Evolutionary conservation across 2,888 invertebrate species (phyloP), one percentile per base, ranked within the genome.

Genomic region (Lepeophtheirus nordmannii): DNA sequence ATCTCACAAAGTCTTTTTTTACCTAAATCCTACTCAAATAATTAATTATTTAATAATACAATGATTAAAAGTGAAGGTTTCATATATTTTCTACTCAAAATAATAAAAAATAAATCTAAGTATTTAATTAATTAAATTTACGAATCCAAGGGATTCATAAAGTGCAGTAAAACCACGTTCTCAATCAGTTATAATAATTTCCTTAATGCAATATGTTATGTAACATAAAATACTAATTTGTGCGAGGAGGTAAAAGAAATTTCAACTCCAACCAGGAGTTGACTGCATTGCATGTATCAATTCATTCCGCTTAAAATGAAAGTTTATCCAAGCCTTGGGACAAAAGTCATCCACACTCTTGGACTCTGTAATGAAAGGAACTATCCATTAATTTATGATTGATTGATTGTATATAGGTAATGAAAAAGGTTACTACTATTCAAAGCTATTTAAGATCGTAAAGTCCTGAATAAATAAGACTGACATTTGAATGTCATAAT

Each of bases 311-410:
- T 60, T 23, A 38, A 60, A 9, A 17, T 60, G 60, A 23, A 60
- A 60, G 2, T 60, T 60, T 20, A 30, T 37, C 60, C 60, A 60
- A 37, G n/a, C 17, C 60, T 17, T 60, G 10, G 60, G 60, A 60
- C 60, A 60, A 37, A 37, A 38, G 60, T 37, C 37, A 37, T 60
- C 60, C 1, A 46, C 17, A 17, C n/a, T 46, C 8, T 17, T n/a
- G 2, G 53, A 46, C 17, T 46, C 53, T 46, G 53, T 46, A 46
- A 46, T 46, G 1, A 14, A 46, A 5, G 8, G 1, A 46, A 46
- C 14, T 46, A 5, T n/a, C n/a, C 5, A 14, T n/a, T 17, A 46
- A n/a, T 46, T 46, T 46, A 46, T n/a, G 8, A 46, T n/a, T n/a
- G n/a, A n/a, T n/a, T 46, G 53, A 17, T 1, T 1, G 53, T 2